Evolutionary conservation across 2,113 vertebrate genomes (phyloP), one percentile per base, ranked within the genome.

Genomic region (Centropus bengalensis): DNA sequence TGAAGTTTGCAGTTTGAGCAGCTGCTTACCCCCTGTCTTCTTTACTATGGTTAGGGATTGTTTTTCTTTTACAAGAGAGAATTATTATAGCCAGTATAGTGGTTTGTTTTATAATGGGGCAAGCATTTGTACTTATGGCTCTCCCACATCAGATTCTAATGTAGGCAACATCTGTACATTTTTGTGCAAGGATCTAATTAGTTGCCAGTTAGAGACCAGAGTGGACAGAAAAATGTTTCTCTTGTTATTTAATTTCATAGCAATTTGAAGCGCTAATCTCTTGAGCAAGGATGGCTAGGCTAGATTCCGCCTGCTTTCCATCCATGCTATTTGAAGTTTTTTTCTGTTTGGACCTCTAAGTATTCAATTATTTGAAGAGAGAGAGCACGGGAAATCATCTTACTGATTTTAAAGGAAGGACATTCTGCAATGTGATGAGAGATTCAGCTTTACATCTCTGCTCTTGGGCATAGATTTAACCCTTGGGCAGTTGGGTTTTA

Each of bases 141-240:
- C 2, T 38, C 23, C 32, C 42, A 32, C 7, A 15, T 32, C 38
- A 42, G 32, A 62, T 17, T 24, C 24, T 23, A 38, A 0, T 7
- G 11, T 20, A 52, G 32, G 38, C 21, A 78, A 13, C 5, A 12
- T 44, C 19, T 26, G 6, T 55, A 13, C 5, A 14, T 0, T 0
- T 45, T 69, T 67, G 38, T 19, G 18, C 22, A 17, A 18, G 5
- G 6, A 5, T 74, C 18, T 80, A 28, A 27, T 21, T 10, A 15
- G 24, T 5, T 74, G 40, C 40, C 59, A 47, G 8, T 12, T 26
- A 23, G 64, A n/a, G 11, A 80, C 9, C 23, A 66, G 18, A 30
- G 18, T 12, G 45, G 67, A 32, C 7, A 49, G 27, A 30, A 54
- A 70, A 58, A 3, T 8, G 9, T 59, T 67, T 58, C 12, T 17